phyloP scores from a whole-genome alignment of 2,113 vertebrate species.

The Lonchura striata region DNA sequence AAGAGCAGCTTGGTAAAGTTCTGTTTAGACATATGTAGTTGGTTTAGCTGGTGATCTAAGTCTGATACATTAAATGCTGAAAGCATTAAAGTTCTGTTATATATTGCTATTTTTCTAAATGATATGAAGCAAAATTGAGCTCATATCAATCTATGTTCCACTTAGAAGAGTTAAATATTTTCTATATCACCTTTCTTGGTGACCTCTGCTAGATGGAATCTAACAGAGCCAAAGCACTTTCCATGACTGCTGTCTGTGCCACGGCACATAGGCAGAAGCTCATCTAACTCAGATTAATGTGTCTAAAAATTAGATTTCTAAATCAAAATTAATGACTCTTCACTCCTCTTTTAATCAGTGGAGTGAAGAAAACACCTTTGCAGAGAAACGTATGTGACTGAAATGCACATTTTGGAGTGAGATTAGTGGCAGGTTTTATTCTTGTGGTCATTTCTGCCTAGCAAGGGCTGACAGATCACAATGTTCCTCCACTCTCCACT shows the following conservation, averaged over 20 bases:
- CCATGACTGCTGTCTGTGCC: not conserved
- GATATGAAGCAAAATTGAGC: not conserved
- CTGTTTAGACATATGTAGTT: not conserved
- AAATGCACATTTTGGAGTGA: not conserved
- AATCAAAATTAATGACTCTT: not conserved
- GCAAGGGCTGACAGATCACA: not conserved
- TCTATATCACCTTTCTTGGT: not conserved
- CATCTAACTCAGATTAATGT: not conserved
- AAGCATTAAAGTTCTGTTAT: not conserved
- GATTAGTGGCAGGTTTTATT: not conserved
- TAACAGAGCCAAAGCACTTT: not conserved
- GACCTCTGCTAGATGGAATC: not conserved
- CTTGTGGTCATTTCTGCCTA: not conserved
- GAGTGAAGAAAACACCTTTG: not conserved
- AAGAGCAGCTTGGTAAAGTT: not conserved
- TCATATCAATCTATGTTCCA: not conserved
- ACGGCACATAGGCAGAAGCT: not conserved
- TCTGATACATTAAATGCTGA: not conserved
- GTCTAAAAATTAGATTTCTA: not conserved
- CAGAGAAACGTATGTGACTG: not conserved
- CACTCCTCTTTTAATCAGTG: not conserved
- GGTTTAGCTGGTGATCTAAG: not conserved
- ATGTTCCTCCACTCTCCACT: not conserved
- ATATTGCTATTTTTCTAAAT: not conserved
- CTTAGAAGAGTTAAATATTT: constrained; percentile 11